phyloP scores from a whole-genome alignment of 2,888 invertebrate genomes.

The Argynnis bischoffii region DNA sequence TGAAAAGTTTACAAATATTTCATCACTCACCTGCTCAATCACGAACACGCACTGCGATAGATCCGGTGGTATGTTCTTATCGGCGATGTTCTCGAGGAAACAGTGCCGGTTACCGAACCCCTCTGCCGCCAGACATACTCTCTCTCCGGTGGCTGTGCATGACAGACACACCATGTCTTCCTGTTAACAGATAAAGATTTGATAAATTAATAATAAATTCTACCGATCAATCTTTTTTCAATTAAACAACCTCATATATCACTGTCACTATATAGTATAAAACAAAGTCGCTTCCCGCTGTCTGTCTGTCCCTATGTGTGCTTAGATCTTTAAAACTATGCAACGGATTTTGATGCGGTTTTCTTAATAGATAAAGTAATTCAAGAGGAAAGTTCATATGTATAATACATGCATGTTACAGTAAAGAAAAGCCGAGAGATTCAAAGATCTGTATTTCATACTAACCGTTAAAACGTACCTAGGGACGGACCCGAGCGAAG shows the following conservation, averaged over 20 bases:
- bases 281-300: no score
- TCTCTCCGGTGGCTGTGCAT: constrained; percentile 97
- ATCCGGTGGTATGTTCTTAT: constrained; percentile 98
- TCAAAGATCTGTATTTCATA: no score
- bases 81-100: constrained; percentile 99
- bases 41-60: constrained; percentile 99
- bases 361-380: no score
- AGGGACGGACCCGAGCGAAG: no score
- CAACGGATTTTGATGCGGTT: no score
- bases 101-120: constrained; percentile 99
- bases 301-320: no score
- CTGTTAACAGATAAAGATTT: constrained; percentile 78
- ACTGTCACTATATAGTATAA: no score
- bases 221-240: neutral
- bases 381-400: no score
- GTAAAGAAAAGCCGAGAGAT: no score
- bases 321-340: no score
- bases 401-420: no score
- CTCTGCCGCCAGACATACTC: constrained; percentile 98
- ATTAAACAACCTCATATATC: neutral
- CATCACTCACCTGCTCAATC: constrained; percentile 91
- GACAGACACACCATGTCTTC: constrained; percentile 99
- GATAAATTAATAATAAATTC: neutral
- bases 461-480: no score
- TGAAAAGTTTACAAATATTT: neutral